phyloP scores from a whole-genome alignment of 2,113 vertebrate genomes.

The Cyanoramphus novaezelandiae region DNA sequence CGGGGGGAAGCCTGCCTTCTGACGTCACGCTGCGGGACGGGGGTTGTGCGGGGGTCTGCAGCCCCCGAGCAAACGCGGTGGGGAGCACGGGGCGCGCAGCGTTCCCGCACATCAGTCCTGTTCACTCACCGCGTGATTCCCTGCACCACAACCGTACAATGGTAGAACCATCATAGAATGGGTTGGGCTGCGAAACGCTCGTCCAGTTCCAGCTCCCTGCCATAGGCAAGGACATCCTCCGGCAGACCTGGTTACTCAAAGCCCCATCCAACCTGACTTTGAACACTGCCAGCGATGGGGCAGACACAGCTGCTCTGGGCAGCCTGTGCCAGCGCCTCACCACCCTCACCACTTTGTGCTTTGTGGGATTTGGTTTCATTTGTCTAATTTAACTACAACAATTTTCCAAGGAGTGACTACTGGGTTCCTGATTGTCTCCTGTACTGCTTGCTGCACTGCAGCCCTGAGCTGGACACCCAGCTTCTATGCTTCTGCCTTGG shows the following conservation, averaged over 20 bases:
- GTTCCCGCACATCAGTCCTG: background rate
- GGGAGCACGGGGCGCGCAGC: background rate
- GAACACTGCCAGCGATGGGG: rapidly evolving
- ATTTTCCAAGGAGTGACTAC: rapidly evolving
- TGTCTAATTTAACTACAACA: too few species aligned
- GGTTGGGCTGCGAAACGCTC: background rate
- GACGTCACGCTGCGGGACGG: rapidly evolving
- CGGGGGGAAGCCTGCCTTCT: background rate
- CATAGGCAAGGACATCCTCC: too few species aligned
- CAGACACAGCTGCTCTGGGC: rapidly evolving
- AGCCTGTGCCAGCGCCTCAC: rapidly evolving
- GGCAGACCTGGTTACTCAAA: too few species aligned
- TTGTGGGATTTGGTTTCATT: background rate
- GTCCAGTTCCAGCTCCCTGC: background rate
- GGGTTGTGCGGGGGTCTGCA: background rate
- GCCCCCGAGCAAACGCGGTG: background rate
- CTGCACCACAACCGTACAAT: background rate
- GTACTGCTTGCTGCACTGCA: rapidly evolving
- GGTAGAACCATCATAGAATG: background rate
- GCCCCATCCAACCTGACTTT: rapidly evolving
- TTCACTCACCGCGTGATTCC: background rate
- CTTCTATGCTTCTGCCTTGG: too few species aligned
- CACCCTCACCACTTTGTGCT: rapidly evolving
- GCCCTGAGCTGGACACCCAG: background rate
- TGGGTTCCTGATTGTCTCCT: rapidly evolving